Conservation (phyloP, 2,113 vertebrate genomes). For the Paratilapia polleni region DNA sequence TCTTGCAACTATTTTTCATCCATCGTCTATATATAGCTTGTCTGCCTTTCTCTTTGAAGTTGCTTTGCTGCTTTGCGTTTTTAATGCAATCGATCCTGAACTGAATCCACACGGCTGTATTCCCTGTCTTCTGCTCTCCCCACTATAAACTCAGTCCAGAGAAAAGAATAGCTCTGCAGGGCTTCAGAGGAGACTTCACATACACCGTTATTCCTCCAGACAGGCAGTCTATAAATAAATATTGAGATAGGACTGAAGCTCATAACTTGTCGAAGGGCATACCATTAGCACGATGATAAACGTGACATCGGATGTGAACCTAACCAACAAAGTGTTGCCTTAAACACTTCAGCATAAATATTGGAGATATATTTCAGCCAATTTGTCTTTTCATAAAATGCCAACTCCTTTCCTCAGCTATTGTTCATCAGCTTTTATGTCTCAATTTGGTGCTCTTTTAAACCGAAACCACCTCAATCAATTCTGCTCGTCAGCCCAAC, state of each 20-base stretch:
- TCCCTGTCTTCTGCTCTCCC: constrained; percentile 14
- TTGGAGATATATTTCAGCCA: constrained; percentile 25
- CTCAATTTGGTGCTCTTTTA: constrained; percentile 36
- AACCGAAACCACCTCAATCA: constrained; percentile 52
- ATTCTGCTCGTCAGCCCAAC: constrained; percentile 43
- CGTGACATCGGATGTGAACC: constrained; percentile 36
- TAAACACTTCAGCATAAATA: constrained; percentile 22
- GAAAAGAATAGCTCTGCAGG: not conserved
- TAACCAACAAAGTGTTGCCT: not conserved
- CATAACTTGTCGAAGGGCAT: constrained; percentile 25
- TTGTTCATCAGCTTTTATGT: constrained; percentile 54
- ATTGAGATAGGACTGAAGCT: constrained; percentile 22
- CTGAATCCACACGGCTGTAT: not conserved
- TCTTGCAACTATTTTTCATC: not conserved
- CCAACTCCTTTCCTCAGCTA: constrained; percentile 11
- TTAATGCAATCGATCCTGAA: constrained; percentile 26
- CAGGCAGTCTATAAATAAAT: constrained; percentile 29
- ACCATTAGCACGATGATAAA: constrained; percentile 4
- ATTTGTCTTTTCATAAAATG: constrained; percentile 36
- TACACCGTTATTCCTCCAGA: not conserved
- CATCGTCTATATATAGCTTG: not conserved
- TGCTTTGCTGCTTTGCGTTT: constrained; percentile 31
- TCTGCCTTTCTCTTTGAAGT: constrained; percentile 38
- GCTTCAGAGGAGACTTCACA: constrained; percentile 22
- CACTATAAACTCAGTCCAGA: not conserved